Base-by-base conservation (phyloP, 2,797 vertebrate genomes). In the Naso thynnoides region DNA sequence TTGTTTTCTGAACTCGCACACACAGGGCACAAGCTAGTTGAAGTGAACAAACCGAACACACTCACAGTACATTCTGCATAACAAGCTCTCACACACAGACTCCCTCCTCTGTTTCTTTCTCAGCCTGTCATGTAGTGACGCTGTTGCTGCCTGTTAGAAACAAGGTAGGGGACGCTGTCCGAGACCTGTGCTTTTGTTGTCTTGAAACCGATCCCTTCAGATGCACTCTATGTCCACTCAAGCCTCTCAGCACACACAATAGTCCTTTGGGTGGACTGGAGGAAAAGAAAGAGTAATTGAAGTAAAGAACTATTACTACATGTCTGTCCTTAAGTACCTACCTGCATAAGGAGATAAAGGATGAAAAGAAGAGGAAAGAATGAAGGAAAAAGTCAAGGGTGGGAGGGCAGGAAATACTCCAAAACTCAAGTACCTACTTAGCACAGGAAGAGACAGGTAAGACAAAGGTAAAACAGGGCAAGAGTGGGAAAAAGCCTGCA, bases 161-260 rank as follows among this genome's bases (percentile, higher is more conserved):
- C 91, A 92, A 87, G 87, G 58, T 75, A 49, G 64, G 86, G 87
- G 89, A 88, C 89, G 78, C 79, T 73, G 79, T 83, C 77, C 78
- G 52, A 85, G 91, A 91, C 86, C 89, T 85, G 59, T 73, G 82
- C 89, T 92, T n/a, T 93, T 93, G 92, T 92, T 79, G 55, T 78
- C 76, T 67, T 54, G 91, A 90, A 92, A 91, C 69, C 8, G 76
- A 93, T 91, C 90, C 69, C 78, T 58, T 59, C 76, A 86, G 82
- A 89, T 78, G 70, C 83, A 81, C 84, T 91, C 83, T 87, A 31
- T 84, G 79, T 86, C 88, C 89, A 91, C 91, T 93, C 89, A 71
- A 86, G 83, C 78, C 90, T 91, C 90, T 92, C 92, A 88, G 86
- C 60, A 31, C 47, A 72, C 62, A 93, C 90, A 93, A 92, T 86